These are phyloP conservation scores for Asarcornis scutulata DNA, from an alignment of 2,113 vertebrate species.

Conservation along the genomic window DNA sequence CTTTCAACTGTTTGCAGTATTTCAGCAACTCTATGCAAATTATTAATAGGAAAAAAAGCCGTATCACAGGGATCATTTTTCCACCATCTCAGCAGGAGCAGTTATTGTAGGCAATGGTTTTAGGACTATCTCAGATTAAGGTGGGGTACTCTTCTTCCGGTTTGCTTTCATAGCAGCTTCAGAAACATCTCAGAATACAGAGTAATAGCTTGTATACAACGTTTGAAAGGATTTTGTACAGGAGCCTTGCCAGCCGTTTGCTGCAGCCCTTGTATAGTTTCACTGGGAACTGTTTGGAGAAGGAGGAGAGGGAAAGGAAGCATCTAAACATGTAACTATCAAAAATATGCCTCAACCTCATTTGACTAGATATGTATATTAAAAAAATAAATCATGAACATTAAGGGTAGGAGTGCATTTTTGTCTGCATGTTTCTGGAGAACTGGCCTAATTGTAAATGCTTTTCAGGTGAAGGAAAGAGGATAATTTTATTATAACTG, in stretches of 20 bases:
- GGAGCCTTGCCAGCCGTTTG: conserved; percentile 25
- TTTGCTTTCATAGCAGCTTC: conserved; percentile 21
- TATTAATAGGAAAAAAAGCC: not conserved
- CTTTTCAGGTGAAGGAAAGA: not conserved
- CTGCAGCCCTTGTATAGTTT: conserved; percentile 28
- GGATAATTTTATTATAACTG: not conserved
- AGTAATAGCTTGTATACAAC: conserved; percentile 31
- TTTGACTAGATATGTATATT: not conserved
- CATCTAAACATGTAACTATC: conserved; percentile 17
- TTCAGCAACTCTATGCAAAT: conserved; percentile 1
- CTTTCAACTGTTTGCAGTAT: not conserved
- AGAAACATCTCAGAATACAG: conserved; percentile 27
- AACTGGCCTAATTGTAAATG: not conserved
- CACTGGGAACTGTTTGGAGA: conserved; percentile 21
- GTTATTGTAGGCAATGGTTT: not conserved
- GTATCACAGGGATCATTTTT: not conserved
- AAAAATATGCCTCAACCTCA: not conserved
- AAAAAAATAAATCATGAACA: not conserved
- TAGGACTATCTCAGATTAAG: not conserved
- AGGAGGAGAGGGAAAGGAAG: not conserved
- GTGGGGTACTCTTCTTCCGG: not conserved
- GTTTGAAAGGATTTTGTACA: conserved; percentile 14
- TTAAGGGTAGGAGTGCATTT: not conserved
- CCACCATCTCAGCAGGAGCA: not conserved
- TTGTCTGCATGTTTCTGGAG: not conserved